Conservation (phyloP, 2,797 vertebrate genomes). For the Hylomyscus alleni region DNA sequence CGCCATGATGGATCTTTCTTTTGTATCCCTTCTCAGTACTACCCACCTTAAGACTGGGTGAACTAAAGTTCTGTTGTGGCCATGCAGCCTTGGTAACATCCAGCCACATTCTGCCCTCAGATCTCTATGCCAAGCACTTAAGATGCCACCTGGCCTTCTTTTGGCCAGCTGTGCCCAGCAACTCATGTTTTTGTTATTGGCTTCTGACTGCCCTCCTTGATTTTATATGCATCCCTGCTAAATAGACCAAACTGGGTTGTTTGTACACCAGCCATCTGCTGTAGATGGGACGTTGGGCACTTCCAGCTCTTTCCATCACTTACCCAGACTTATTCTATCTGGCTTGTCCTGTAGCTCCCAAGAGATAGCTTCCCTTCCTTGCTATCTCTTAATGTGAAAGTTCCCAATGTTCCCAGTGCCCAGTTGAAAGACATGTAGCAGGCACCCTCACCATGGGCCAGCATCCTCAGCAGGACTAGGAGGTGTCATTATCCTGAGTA, state of each 20-base stretch:
- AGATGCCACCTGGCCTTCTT: neutral
- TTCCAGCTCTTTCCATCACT: rapidly evolving
- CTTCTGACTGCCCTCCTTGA: neutral
- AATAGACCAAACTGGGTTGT: neutral
- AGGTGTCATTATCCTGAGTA: neutral
- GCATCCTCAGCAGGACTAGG: too few species aligned
- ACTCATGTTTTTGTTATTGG: neutral
- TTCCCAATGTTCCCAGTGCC: too few species aligned
- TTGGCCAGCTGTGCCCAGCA: neutral
- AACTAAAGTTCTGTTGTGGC: rapidly evolving
- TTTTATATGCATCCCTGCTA: too few species aligned
- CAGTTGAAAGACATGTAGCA: neutral
- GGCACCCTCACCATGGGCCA: too few species aligned
- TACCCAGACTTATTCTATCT: neutral
- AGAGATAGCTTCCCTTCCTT: neutral
- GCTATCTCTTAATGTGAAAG: neutral
- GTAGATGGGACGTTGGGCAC: neutral
- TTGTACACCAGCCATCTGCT: neutral
- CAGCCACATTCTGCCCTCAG: neutral
- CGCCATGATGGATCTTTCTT: rapidly evolving
- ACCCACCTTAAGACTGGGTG: neutral
- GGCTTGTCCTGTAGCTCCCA: neutral
- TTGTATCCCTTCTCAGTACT: rapidly evolving
- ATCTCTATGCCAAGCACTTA: too few species aligned
- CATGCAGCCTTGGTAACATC: rapidly evolving